A percentile compares a stretch with the other conserved stretches of the same genome.
phyloP scores from a whole-genome alignment of 1,140 invertebrate species.

The Neodiprion pinetum region DNA sequence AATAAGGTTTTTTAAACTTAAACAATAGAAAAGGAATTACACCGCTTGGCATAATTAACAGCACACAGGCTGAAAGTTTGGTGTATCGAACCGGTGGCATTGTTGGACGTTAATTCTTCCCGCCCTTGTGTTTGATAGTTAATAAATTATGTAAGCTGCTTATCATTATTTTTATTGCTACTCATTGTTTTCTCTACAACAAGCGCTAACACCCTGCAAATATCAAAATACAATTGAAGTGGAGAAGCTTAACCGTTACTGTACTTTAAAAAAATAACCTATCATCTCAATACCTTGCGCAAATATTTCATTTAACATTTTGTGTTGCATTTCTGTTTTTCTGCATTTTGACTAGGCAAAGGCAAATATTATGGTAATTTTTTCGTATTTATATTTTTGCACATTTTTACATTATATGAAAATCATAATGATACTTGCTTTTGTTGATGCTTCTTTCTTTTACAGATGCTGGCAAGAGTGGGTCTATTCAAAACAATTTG shows the following conservation, averaged over 20 bases:
- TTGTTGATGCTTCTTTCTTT: slow-evolving; percentile 10
- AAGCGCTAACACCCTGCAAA: not conserved
- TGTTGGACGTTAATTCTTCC: not conserved
- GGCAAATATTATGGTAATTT: not conserved
- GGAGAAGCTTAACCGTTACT: no score
- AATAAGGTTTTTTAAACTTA: no score
- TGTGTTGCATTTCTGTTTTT: not conserved
- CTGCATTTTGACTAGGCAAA: not conserved
- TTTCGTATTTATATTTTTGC: not conserved
- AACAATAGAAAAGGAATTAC: no score
- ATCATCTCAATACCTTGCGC: not conserved
- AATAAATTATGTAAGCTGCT: slow-evolving; percentile 4
- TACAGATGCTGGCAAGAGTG: slow-evolving; percentile 37
- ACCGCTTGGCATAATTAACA: no score
- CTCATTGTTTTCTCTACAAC: not conserved
- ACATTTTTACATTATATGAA: not conserved
- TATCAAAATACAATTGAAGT: no score
- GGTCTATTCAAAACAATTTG: slow-evolving; percentile 17
- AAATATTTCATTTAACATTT: not conserved
- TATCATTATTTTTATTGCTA: not conserved
- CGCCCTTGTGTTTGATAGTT: not conserved
- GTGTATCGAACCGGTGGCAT: not conserved
- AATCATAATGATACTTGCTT: not conserved
- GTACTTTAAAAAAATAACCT: not conserved
- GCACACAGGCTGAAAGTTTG: no score